Conservation (phyloP, 2,888 invertebrate genomes). For the Coenonympha arcania region DNA sequence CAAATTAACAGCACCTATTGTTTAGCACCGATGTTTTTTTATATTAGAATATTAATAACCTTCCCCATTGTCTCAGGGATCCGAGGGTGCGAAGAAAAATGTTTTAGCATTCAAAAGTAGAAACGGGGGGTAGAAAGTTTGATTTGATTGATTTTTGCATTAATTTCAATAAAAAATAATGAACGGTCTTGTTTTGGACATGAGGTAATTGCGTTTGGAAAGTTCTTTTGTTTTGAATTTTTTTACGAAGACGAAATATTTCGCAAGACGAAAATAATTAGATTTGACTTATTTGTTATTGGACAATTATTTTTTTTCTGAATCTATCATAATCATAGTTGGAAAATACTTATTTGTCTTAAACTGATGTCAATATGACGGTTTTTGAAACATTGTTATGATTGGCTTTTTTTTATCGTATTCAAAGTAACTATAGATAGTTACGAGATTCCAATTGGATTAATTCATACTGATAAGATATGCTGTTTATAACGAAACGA, state of each 20-base stretch:
- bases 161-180: conserved; percentile 71
- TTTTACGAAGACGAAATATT: neutral
- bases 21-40: conserved; percentile 63
- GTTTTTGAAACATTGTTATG: neutral
- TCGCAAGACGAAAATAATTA: neutral
- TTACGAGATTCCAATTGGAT: conserved; percentile 18
- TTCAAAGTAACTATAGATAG: neutral
- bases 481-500: conserved; percentile 22
- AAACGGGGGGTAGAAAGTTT: conserved; percentile 38
- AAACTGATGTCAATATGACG: neutral
- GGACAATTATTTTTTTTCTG: neutral
- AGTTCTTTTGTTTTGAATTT: conserved; percentile 6
- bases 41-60: conserved; percentile 70
- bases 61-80: conserved; percentile 58
- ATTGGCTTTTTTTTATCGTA: neutral
- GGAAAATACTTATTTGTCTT: neutral
- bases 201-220: conserved; percentile 51
- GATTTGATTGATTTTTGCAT: conserved; percentile 72
- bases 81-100: conserved; percentile 44
- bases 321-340: neutral
- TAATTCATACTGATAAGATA: neutral
- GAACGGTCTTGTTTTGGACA: conserved; percentile 57
- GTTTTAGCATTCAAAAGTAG: conserved; percentile 38
- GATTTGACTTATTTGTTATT: neutral
- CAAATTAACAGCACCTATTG: conserved; percentile 74